Evolutionary conservation across 2,113 vertebrate species (phyloP).

Genomic region (Tretioscincus oriximinensis): DNA sequence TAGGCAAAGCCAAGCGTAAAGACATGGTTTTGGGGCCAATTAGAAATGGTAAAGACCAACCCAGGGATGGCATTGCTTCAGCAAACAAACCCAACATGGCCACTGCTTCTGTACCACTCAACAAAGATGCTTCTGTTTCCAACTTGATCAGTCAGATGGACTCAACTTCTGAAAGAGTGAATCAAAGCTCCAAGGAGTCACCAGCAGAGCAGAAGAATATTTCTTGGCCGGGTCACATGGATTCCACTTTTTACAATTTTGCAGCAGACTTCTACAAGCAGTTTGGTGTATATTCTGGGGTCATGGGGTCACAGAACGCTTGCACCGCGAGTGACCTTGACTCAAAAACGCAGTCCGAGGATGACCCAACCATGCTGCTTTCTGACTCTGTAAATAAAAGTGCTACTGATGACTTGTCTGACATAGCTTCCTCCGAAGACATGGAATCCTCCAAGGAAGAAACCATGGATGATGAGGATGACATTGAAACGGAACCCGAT

Average conservation of each 20-base stretch:
- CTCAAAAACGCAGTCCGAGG: constrained; percentile 71
- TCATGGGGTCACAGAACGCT: constrained; percentile 76
- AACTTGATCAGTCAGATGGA: constrained; percentile 66
- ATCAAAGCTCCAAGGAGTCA: constrained; percentile 75
- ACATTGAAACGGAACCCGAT: constrained; percentile 73
- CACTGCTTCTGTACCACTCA: constrained; percentile 61
- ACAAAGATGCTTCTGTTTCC: constrained; percentile 74
- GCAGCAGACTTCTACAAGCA: constrained; percentile 94
- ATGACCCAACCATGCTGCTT: constrained; percentile 74
- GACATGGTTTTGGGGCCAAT: constrained; percentile 65
- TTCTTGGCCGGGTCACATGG: constrained; percentile 85
- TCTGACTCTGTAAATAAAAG: constrained; percentile 73
- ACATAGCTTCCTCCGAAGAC: constrained; percentile 85
- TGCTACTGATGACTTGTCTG: constrained; percentile 80
- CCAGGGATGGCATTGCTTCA: constrained; percentile 68
- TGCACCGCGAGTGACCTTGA: constrained; percentile 69
- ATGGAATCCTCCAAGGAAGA: constrained; percentile 85
- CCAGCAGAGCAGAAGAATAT: constrained; percentile 78
- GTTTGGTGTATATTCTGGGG: constrained; percentile 83
- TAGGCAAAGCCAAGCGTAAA: constrained; percentile 85
- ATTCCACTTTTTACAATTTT: constrained; percentile 81
- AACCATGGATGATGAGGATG: constrained; percentile 82
- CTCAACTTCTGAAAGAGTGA: constrained; percentile 70
- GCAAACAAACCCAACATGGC: constrained; percentile 72
- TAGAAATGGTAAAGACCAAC: constrained; percentile 78